phyloP scores from a whole-genome alignment of 2,113 vertebrate species.

The Spea multiplicata region DNA sequence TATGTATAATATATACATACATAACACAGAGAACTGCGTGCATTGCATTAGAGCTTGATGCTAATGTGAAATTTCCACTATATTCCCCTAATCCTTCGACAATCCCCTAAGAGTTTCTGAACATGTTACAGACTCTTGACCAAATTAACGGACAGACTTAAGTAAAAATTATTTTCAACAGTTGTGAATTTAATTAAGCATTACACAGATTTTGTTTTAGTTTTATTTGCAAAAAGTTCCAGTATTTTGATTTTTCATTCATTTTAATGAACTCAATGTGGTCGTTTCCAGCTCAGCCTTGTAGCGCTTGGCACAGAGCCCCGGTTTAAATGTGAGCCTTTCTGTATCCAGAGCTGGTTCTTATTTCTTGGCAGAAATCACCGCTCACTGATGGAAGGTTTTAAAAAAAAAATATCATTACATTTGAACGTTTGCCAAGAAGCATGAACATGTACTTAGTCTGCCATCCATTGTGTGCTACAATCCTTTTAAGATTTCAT shows the following conservation, averaged over 20 bases:
- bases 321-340: slow-evolving; percentile 54
- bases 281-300: slow-evolving; percentile 68
- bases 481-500: slow-evolving; percentile 62
- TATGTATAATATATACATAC: too few relatives aligned
- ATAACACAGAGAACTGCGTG: too few relatives aligned
- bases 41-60: too few relatives aligned
- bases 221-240: slow-evolving; percentile 54
- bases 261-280: slow-evolving; percentile 66
- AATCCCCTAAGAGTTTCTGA: slow-evolving; percentile 22
- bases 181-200: slow-evolving; percentile 61
- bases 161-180: slow-evolving; percentile 61
- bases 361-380: slow-evolving; percentile 64
- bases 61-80: too few relatives aligned
- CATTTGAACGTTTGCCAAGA: slow-evolving; percentile 64
- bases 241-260: slow-evolving; percentile 65
- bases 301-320: slow-evolving; percentile 62
- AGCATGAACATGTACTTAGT: slow-evolving; percentile 62
- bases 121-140: neutral
- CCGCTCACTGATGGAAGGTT: slow-evolving; percentile 69
- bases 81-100: too few relatives aligned
- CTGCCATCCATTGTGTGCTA: slow-evolving; percentile 61
- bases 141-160: slow-evolving; percentile 51
- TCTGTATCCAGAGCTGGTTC: slow-evolving; percentile 66
- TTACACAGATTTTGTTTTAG: slow-evolving; percentile 60
- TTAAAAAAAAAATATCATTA: slow-evolving; percentile 64